These are phyloP conservation scores for Rhogogaster chlorosoma DNA, from an alignment of 2,888 invertebrate genomes.

Conservation along the genomic window DNA sequence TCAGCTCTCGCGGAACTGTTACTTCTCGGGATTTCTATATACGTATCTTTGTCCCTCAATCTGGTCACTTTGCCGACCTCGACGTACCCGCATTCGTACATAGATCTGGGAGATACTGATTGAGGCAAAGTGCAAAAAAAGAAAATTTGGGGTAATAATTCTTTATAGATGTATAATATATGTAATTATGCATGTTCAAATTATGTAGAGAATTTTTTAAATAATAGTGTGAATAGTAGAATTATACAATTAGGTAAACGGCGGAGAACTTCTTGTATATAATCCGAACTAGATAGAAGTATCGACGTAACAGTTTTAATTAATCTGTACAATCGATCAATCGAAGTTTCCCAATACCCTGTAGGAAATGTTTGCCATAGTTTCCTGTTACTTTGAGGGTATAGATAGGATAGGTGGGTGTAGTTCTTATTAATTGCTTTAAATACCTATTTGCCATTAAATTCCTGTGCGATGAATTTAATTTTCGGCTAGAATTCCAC, in stretches of 20 bases:
- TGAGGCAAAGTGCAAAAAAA: too few relatives aligned
- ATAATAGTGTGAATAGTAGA: too few relatives aligned
- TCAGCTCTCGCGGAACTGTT: conserved; percentile 41
- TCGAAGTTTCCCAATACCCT: conserved; percentile 2
- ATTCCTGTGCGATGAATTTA: neutral
- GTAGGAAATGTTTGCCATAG: neutral
- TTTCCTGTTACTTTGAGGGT: neutral
- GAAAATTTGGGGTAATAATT: too few relatives aligned
- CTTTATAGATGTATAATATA: too few relatives aligned
- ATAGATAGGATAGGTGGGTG: neutral
- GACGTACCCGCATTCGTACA: neutral
- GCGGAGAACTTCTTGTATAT: neutral
- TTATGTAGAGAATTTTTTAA: too few relatives aligned
- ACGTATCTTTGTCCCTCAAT: neutral
- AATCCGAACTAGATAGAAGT: neutral
- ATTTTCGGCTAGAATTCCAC: neutral
- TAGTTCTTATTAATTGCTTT: conserved; percentile 17
- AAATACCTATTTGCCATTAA: neutral
- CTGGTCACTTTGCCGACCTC: neutral
- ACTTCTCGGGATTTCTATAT: neutral
- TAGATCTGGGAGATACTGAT: too few relatives aligned
- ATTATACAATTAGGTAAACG: neutral
- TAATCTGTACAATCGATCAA: neutral
- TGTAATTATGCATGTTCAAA: too few relatives aligned
- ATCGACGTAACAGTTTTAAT: neutral